Percentiles rank a stretch among this genome's conserved stretches.
These are phyloP conservation scores for Mionectes macconnelli DNA, from an alignment of 2,113 vertebrate species.

Conservation along the genomic window DNA sequence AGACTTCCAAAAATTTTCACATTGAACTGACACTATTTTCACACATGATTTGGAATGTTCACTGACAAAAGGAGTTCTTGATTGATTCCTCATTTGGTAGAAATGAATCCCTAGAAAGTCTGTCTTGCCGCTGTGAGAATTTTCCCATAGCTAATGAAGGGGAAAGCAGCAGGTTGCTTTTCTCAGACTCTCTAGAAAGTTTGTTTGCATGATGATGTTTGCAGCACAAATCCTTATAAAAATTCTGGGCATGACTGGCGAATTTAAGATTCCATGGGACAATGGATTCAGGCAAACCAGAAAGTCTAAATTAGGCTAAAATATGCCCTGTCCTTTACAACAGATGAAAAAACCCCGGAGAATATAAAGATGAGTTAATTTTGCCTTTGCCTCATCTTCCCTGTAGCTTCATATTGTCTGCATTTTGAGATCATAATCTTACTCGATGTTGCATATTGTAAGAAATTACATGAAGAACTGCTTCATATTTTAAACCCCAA, in stretches of 20 bases:
- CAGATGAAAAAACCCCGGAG: accelerated
- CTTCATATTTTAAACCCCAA: not conserved
- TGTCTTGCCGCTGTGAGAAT: not conserved
- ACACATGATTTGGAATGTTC: not conserved
- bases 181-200: not conserved
- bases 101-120: not conserved
- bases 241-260: not conserved
- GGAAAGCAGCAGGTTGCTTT: not conserved
- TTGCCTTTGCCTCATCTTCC: not conserved
- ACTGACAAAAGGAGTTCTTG: not conserved
- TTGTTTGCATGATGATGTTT: not conserved
- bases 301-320: not conserved
- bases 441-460: not conserved
- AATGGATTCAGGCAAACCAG: not conserved
- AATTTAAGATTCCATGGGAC: not conserved
- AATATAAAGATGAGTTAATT: not conserved
- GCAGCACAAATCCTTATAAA: not conserved
- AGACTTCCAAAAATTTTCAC: not conserved
- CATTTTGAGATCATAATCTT: not conserved
- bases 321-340: not conserved
- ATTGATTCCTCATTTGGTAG: not conserved
- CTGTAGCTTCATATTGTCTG: not conserved
- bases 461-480: not conserved
- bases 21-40: not conserved
- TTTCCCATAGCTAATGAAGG: not conserved